These are phyloP conservation scores for Drosophila eugracilis DNA, from an alignment of 1,140 invertebrate genomes.

Conservation along the genomic window DNA sequence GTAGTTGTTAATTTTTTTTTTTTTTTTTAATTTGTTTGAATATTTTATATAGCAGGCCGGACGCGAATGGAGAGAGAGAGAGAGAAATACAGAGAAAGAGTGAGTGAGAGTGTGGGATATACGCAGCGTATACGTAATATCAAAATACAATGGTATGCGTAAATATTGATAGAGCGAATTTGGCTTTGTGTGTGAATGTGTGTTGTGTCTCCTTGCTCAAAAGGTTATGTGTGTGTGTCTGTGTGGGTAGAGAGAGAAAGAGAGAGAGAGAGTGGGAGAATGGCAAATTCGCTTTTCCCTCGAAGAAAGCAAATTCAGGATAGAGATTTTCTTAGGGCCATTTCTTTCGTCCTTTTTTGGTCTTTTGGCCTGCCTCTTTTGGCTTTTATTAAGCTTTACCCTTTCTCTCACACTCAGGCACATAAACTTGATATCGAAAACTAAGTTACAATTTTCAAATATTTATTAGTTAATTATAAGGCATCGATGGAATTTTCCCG, in stretches of 20 bases:
- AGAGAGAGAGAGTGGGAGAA: conserved; percentile 16
- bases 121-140: conserved; percentile 75
- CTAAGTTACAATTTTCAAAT: conserved; percentile 15
- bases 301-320: conserved; percentile 79
- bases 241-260: conserved; percentile 11
- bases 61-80: conserved; percentile 11
- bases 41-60: conserved; percentile 15
- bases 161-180: conserved; percentile 78
- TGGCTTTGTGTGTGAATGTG: conserved; percentile 21
- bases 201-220: conserved; percentile 27
- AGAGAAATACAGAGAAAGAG: conserved; percentile 12
- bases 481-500: neutral
- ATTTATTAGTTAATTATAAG: conserved; percentile 19
- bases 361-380: conserved; percentile 18
- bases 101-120: conserved; percentile 26
- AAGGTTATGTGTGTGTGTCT: conserved; percentile 20
- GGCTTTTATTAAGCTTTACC: conserved; percentile 55
- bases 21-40: conserved; percentile 19
- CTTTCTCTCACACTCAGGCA: conserved; percentile 35
- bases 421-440: conserved; percentile 6
- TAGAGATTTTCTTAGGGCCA: conserved; percentile 78
- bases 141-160: conserved; percentile 75
- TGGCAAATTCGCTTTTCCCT: conserved; percentile 67
- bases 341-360: conserved; percentile 35
- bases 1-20: neutral